Evolutionary conservation across 1,140 invertebrate species (phyloP).

Genomic region (Propsilocerus akamusi): DNA sequence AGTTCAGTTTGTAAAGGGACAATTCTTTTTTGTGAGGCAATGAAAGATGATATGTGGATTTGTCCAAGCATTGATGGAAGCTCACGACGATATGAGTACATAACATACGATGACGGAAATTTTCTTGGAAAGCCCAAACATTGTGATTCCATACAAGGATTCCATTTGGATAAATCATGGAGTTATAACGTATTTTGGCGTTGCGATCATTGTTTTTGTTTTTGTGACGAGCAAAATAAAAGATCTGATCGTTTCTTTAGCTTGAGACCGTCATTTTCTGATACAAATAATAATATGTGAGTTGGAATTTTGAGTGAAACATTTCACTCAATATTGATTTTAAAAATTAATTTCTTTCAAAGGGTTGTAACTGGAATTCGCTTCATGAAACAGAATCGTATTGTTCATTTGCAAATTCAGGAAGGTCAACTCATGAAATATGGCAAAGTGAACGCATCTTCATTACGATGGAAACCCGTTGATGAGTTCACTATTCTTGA

Average conservation of each 20-base stretch:
- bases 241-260: conserved; percentile 64
- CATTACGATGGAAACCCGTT: conserved; percentile 42
- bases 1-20: too few species aligned
- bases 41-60: conserved; percentile 72
- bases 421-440: conserved; percentile 43
- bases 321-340: too few species aligned
- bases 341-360: conserved; percentile 8
- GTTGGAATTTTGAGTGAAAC: conserved; percentile 10
- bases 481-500: conserved; percentile 39
- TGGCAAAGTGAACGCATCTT: conserved; percentile 37
- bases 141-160: too few species aligned
- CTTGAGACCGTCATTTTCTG: conserved; percentile 38
- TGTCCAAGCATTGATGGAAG: conserved; percentile 42
- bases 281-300: conserved; percentile 56
- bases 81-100: conserved; percentile 56
- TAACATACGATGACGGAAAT: conserved; percentile 63
- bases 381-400: conserved; percentile 47
- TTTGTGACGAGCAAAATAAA: conserved; percentile 56
- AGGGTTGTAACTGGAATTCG: conserved; percentile 62
- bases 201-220: conserved; percentile 76
- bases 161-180: conserved; percentile 54
- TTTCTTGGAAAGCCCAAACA: conserved; percentile 35
- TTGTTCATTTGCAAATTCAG: conserved; percentile 71
- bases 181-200: conserved; percentile 68
- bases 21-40: conserved; percentile 55